phyloP scores from a whole-genome alignment of 2,797 vertebrate genomes.

The Streptopelia turtur region DNA sequence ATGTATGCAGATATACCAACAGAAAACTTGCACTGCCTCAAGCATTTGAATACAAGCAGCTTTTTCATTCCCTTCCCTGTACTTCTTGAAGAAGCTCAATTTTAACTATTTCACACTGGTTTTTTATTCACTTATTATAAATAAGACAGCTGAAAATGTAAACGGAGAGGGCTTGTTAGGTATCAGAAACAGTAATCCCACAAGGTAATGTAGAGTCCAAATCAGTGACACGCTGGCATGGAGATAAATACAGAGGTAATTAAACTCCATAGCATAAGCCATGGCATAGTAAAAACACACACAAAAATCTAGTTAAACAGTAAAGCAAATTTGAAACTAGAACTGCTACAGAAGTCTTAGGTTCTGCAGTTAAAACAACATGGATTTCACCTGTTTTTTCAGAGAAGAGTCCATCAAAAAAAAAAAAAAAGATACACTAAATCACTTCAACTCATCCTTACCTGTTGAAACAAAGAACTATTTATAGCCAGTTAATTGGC shows the following conservation, averaged over 20 bases:
- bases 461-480: background rate
- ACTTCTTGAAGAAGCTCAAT: background rate
- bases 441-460: background rate
- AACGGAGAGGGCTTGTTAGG: background rate
- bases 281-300: background rate
- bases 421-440: background rate
- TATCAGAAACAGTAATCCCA: background rate
- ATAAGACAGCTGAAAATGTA: background rate
- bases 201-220: background rate
- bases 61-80: rapidly evolving
- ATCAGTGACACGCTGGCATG: rapidly evolving
- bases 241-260: background rate
- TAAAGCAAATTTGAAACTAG: background rate
- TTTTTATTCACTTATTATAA: background rate
- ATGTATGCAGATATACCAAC: background rate
- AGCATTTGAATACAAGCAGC: background rate
- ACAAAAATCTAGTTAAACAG: background rate
- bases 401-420: background rate
- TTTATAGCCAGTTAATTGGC: background rate
- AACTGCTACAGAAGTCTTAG: background rate
- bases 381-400: background rate
- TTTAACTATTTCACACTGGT: background rate
- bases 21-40: background rate
- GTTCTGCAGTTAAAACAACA: background rate
- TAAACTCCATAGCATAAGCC: background rate